Evolutionary conservation across 2,797 vertebrate genomes (phyloP), one percentile per base, ranked within the genome.

Genomic region (Poecilia picta): DNA sequence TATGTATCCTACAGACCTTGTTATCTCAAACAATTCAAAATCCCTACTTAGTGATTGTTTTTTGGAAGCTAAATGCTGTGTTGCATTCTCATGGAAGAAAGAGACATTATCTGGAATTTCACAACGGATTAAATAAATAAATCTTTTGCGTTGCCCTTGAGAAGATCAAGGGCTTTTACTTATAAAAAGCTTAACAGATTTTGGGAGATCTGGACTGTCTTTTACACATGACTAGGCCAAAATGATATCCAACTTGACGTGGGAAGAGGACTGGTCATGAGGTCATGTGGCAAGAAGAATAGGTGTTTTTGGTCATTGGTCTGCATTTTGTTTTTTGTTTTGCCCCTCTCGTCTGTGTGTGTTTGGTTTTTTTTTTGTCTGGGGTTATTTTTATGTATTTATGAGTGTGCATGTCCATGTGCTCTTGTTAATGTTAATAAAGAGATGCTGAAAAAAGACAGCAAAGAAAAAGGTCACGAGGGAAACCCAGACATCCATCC

Each of bases 1-100:
- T 41, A 64, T 79, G 16, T 64, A 39, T n/a, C 33, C 46, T 36
- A 5, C 73, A 49, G 55, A 20, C 36, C 73, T 73, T 73, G 55
- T 49, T 73, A 76, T 81, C 80, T 7, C 74, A 72, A 53, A 73
- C 47, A 39, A 73, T 36, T 39, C 39, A 25, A n/a, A 28, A 73
- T 53, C 72, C 31, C 23, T 53, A 53, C 33, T 53, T 53, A n/a
- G 36, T 53, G 72, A 39, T 36, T 53, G 8, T 1, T 73, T 55
- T 73, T 53, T 53, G 31, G 47, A 47, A 72, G 71, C 46, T 47
- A 72, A 49, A 49, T 3, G n/a, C 71, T 72, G 45, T 49, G 31
- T 49, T 72, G 1, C 46, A 72, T 72, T 46, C 8, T 47, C 71
- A 10, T 33, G 45, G 71, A 47, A 49, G n/a, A 49, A 47, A 28